A percentile compares a stretch with the other conserved stretches of the same genome.
Evolutionary conservation across 1,140 invertebrate genomes (phyloP).

Genomic region (Trichomalopsis sarcophagae): DNA sequence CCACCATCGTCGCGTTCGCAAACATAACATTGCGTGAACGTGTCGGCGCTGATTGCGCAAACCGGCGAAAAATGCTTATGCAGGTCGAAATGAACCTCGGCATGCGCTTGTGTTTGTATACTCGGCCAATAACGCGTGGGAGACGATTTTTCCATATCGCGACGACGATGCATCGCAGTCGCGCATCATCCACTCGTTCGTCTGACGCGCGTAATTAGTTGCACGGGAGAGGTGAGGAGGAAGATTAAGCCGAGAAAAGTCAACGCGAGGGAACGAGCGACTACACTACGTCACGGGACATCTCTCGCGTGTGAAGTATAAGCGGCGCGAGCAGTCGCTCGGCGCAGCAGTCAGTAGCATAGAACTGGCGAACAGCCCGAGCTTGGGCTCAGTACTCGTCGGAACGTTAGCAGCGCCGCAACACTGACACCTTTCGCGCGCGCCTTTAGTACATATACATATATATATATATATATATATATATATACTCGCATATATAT

Average conservation of each 20-base stretch:
- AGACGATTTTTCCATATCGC: background rate
- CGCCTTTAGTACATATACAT: background rate
- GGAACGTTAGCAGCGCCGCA: background rate
- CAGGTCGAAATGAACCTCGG: background rate
- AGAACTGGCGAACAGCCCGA: background rate
- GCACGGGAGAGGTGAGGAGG: no score
- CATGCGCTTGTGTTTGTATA: background rate
- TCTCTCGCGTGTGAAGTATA: background rate
- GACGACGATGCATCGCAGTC: no score
- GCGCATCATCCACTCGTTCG: no score
- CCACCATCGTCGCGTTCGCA: background rate
- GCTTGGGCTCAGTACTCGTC: conserved; percentile 28
- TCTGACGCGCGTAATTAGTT: no score
- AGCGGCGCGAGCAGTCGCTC: background rate
- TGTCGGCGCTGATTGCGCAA: background rate
- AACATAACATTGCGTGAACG: background rate
- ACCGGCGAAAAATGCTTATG: background rate
- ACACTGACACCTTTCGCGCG: background rate
- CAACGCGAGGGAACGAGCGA: background rate
- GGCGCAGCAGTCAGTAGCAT: background rate
- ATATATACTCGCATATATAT: background rate
- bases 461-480: background rate
- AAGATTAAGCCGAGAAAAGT: no score
- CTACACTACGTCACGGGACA: no score
- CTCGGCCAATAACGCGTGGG: background rate